Conservation (phyloP, 2,113 vertebrate genomes). For the Campylorhamphus procurvoides region DNA sequence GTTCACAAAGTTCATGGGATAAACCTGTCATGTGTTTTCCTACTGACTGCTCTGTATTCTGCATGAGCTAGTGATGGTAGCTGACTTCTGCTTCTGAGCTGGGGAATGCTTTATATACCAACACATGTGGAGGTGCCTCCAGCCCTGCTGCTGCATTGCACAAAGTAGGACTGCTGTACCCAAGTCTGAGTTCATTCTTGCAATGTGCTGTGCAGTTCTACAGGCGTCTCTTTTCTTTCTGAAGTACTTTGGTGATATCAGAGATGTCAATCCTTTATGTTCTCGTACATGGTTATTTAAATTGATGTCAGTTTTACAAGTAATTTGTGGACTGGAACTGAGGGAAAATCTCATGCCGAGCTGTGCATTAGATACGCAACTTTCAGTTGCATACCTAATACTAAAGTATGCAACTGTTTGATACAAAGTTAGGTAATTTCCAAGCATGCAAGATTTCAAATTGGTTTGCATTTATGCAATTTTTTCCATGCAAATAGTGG, state of each 20-base stretch:
- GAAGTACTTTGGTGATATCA: not conserved
- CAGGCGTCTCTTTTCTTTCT: not conserved
- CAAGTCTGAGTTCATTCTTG: not conserved
- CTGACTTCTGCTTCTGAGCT: not conserved
- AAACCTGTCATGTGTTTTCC: not conserved
- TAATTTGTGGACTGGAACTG: not conserved
- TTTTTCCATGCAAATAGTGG: not conserved
- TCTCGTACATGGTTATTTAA: not conserved
- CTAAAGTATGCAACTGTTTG: not conserved
- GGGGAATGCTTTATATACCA: not conserved
- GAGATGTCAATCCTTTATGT: not conserved
- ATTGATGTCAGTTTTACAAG: not conserved
- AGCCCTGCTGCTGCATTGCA: not conserved
- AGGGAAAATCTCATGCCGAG: not conserved
- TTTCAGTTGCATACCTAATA: no score
- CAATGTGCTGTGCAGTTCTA: not conserved
- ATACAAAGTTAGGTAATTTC: not conserved
- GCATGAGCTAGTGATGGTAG: not conserved
- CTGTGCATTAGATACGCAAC: not conserved
- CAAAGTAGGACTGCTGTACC: not conserved
- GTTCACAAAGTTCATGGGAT: not conserved
- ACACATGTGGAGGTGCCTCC: fast-evolving
- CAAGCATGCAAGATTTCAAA: not conserved
- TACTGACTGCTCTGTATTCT: not conserved
- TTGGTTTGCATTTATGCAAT: not conserved